These are phyloP conservation scores for Sclerurus mexicanus DNA, from an alignment of 2,113 vertebrate species.

Conservation along the genomic window DNA sequence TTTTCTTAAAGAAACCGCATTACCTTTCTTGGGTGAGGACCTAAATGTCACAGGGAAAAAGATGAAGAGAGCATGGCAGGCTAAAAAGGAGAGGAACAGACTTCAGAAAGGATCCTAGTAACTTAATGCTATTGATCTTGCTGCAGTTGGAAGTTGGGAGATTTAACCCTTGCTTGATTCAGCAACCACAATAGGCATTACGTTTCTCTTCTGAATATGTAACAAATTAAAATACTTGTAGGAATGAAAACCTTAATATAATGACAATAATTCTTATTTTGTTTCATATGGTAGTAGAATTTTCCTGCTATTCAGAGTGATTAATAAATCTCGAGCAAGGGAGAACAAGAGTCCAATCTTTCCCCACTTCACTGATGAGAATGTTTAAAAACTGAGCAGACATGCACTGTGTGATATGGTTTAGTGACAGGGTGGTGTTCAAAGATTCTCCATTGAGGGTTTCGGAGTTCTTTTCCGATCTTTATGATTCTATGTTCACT, in stretches of 20 bases:
- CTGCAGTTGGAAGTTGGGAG: conserved; percentile 55
- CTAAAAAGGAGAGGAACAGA: conserved; percentile 51
- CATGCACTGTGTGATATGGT: not conserved
- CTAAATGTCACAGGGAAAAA: conserved; percentile 69
- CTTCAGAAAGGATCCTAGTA: conserved; percentile 66
- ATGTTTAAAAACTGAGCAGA: not conserved
- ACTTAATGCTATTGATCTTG: conserved; percentile 69
- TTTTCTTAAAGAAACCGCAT: conserved; percentile 96
- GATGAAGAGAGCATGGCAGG: conserved; percentile 53
- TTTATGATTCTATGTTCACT: not conserved
- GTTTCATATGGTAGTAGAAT: not conserved
- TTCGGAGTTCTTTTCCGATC: not conserved
- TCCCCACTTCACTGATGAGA: not conserved
- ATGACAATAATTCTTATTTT: not conserved
- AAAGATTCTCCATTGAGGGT: not conserved
- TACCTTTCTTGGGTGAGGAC: conserved; percentile 76
- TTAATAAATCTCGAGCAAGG: not conserved
- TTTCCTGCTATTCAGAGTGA: not conserved
- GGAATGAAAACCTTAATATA: not conserved
- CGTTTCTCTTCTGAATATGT: not conserved
- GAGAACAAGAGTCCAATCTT: not conserved
- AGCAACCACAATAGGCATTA: not conserved
- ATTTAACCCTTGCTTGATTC: conserved; percentile 65
- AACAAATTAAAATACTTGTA: not conserved
- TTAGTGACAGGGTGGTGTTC: not conserved